Evolutionary conservation across 2,888 invertebrate genomes (phyloP), one percentile per base, ranked within the genome.

Genomic region (Sericinus montela): DNA sequence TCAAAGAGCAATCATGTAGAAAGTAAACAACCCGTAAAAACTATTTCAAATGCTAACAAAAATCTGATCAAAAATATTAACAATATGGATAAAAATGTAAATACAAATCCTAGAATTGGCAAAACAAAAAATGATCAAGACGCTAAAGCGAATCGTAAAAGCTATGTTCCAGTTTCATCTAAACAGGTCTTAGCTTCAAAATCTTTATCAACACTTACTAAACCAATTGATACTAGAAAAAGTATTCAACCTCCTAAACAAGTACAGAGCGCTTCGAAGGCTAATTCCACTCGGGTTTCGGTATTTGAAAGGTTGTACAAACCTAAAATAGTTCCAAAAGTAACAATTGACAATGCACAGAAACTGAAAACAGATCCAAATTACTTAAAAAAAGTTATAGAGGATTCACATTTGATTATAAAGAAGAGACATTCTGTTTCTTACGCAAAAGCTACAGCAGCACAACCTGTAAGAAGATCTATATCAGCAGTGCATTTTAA

Each of bases 401-500:
- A 67, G 2, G 64, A 68, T 10, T 68, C 79, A 0, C 62, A 62
- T 7, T 45, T 74, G 0, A 71, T 78, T 30, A 40, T 72, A 0
- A 75, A 72, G 11, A 80, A 75, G 48, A 61, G 79, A 10, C 72
- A 75, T 10, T 75, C 82, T 0, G 56, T 72, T 0, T 73, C 72
- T 42, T 72, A 75, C 0, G 47, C 37, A 0, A 69, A 68, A 28
- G 54, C 62, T 0, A 59, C 63, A 42, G 46, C 54, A 1, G 51
- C 43, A 0, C 29, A 48, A 0, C 76, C 72, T 0, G 72, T 75
- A 0, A 67, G 89, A 11, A 62, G 89, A 30, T 90, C 90, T 0
- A 81, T 90, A 45, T 89, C 90, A 0, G 88, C 90, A 0, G 80
- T 89, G 0, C 89, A 90, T 56, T 83, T 89, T 3, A 89, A 85